Evolutionary conservation across 2,797 vertebrate species (phyloP), one percentile per base, ranked within the genome.

Genomic region (Pithecia hirsuta): DNA sequence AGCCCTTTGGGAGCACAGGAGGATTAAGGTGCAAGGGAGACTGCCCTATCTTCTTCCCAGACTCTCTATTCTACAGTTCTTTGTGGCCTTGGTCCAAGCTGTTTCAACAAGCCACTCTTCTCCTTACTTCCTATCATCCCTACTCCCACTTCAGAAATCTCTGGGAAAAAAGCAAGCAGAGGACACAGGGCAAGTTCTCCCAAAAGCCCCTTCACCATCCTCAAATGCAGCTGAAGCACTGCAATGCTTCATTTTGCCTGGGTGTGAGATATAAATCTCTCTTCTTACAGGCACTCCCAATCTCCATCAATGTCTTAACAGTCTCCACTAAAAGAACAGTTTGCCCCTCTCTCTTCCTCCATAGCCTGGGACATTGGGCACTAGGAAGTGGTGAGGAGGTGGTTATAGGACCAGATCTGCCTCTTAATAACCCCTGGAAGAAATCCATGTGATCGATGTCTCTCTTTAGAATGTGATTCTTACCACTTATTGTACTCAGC

Each of bases 291-390:
- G 7, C 17, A 15, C 30, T 26, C 41, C 11, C 26, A 26, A 1
- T 36, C 12, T 61, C 64, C 67, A n/a, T 15, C 22, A 39, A 4
- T 44, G 46, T 22, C 82, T 33, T 39, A 86, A 30, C 0, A 12
- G 30, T 22, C 57, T 67, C 52, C 55, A 30, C 52, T 61, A 36
- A 70, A 3, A 7, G 28, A 0, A 46, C 7, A 48, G 4, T 13
- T 52, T 39, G 22, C 39, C 26, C 36, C 9, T 36, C 79, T 46
- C 26, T 44, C 7, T 72, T 67, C 36, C 19, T 39, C 72, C 48
- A 36, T 0, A 28, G n/a, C 6, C 10, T 48, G 55, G 20, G 70
- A 7, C 1, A 0, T 2, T 67, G 89, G 57, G 28, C 36, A 14
- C n/a, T 1, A 61, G 48, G 36, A 33, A 12, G 1, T 36, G 33